These are phyloP conservation scores for Pachycephala philippinensis DNA, from an alignment of 2,113 vertebrate genomes.

Conservation along the genomic window DNA sequence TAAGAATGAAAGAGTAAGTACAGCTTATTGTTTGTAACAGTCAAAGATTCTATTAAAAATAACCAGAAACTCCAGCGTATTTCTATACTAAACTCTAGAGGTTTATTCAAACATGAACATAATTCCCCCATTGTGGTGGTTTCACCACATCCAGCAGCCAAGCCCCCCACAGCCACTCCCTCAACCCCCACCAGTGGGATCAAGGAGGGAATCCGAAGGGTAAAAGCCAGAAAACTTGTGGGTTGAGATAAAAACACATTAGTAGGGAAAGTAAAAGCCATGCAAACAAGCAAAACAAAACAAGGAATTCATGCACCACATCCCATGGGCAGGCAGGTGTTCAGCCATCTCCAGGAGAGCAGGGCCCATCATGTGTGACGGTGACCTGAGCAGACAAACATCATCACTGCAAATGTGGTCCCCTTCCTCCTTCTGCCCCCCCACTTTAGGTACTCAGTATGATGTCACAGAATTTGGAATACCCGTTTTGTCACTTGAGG, in stretches of 20 bases:
- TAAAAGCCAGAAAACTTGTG: neutral
- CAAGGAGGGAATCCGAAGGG: accelerated
- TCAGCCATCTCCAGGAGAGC: neutral
- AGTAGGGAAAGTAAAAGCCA: neutral
- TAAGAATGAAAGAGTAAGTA: conserved; percentile 42
- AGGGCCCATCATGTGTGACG: accelerated
- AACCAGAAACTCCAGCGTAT: neutral
- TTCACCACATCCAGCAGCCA: neutral
- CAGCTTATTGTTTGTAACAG: conserved; percentile 18
- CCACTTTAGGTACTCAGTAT: neutral
- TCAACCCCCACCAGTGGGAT: neutral
- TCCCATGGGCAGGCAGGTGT: neutral
- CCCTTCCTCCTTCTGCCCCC: no score
- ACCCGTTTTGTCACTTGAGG: neutral
- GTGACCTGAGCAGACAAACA: neutral
- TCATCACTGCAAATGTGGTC: accelerated
- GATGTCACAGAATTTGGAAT: neutral
- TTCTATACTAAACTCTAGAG: neutral
- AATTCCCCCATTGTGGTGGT: neutral
- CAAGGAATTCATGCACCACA: neutral
- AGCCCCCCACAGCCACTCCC: neutral
- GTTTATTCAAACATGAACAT: neutral
- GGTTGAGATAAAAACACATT: neutral
- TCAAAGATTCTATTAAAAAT: neutral
- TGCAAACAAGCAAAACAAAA: neutral